Base-by-base conservation (phyloP, 2,797 vertebrate species). In the Phyllotis vaccarum region DNA sequence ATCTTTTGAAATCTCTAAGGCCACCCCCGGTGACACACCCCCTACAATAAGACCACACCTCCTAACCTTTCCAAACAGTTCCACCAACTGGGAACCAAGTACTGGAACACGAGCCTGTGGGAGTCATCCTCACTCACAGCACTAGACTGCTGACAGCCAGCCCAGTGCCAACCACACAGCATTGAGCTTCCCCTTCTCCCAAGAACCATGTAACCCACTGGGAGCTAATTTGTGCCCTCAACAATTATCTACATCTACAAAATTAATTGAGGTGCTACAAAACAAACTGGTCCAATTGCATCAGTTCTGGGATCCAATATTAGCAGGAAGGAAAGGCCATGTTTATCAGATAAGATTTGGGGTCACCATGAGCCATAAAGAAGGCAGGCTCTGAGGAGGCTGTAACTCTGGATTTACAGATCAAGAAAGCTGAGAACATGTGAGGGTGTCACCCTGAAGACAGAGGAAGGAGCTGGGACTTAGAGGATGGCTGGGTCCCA, bases 321-420 rank as follows among this genome's bases (percentile, higher is more conserved):
- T 75, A 94, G 62, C 9, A 54, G 34, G 11, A 12, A 54, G 12
- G 62, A 95, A 79, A 86, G 52, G 29, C 37, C 60, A 14, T 31
- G 27, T 64, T 66, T 86, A 16, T 92, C 68, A 68, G 79, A 60
- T 6, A 89, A 74, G 62, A 64, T 4, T 3, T 22, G 5, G 31
- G 27, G 58, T 13, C 40, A 27, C 5, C 49, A 2, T 49, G 27
- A 64, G 22, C 17, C 24, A 29, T 6, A 6, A 66, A 37, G 54
- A 92, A 64, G 52, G 22, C 85, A 64, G 64, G 31, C 86, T 56
- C 56, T 37, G 27, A 93, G 46, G 72, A 93, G 34, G 27, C n/a
- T 70, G 12, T 72, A 56, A 31, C 7, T 5, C 6, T 74, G 16
- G 56, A 22, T 6, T 12, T n/a, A 21, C 52, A 76, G 22, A 72